phyloP scores from a whole-genome alignment of 2,113 vertebrate genomes.

The Lethenteron reissneri region DNA sequence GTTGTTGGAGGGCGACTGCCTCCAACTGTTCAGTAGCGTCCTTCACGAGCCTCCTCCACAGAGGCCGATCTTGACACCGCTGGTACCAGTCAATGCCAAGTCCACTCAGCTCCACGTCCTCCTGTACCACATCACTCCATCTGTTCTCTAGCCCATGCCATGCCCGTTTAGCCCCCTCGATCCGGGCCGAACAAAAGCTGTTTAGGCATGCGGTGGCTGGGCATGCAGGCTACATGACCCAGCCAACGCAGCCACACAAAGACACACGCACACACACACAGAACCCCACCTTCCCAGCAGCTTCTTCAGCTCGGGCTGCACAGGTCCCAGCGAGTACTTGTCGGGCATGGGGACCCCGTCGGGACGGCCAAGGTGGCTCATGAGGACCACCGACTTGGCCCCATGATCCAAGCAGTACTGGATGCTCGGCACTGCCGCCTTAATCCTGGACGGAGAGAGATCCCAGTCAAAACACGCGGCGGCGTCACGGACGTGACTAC shows the following conservation, averaged over 20 bases:
- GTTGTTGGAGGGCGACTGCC: no score
- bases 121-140: no score
- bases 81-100: no score
- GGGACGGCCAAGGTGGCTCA: constrained; percentile 70
- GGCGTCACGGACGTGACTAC: background rate
- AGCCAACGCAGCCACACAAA: background rate
- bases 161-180: background rate
- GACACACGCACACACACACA: background rate
- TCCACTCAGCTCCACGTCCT: no score
- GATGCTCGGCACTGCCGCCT: constrained; percentile 74
- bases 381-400: constrained; percentile 74
- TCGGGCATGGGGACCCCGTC: constrained; percentile 71
- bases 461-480: background rate
- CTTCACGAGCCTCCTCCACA: no score
- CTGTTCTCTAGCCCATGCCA: background rate
- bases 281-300: constrained; percentile 46
- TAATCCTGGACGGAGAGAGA: constrained; percentile 34
- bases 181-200: background rate
- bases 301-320: constrained; percentile 53
- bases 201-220: background rate
- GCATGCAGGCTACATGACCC: no score
- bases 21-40: no score
- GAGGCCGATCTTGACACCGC: no score
- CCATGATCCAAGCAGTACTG: constrained; percentile 69
- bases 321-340: constrained; percentile 64